Conservation (phyloP, 2,888 invertebrate genomes). For the Tipula vernalis region DNA sequence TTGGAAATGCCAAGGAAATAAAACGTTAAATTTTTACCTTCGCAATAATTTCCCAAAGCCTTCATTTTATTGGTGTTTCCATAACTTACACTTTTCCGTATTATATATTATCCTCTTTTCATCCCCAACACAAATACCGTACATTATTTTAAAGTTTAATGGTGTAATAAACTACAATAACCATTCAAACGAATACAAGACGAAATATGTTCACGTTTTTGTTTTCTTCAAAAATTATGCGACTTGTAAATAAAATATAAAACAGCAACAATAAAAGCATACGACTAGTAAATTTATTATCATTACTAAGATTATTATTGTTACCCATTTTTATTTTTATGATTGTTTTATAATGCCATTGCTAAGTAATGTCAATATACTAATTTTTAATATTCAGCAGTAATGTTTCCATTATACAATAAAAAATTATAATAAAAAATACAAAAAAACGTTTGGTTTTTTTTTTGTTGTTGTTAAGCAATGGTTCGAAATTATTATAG, state of each 20-base stretch:
- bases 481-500: neutral
- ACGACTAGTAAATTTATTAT: neutral
- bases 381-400: neutral
- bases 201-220: neutral
- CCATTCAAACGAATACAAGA: neutral
- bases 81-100: neutral
- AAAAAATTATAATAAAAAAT: neutral
- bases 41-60: too few species aligned
- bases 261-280: neutral
- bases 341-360: constrained; percentile 4
- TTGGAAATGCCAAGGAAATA: too few species aligned
- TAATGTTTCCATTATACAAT: constrained; percentile 4
- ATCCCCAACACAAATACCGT: neutral
- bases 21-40: too few species aligned
- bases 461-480: neutral
- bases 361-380: neutral
- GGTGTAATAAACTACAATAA: neutral
- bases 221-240: neutral
- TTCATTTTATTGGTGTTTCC: neutral
- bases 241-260: neutral
- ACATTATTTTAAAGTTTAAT: neutral
- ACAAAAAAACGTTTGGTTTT: neutral
- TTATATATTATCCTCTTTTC: neutral
- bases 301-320: neutral
- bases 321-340: neutral